Evolutionary conservation across 2,797 vertebrate genomes (phyloP), one percentile per base, ranked within the genome.

Genomic region (Clarias laeviceps): DNA sequence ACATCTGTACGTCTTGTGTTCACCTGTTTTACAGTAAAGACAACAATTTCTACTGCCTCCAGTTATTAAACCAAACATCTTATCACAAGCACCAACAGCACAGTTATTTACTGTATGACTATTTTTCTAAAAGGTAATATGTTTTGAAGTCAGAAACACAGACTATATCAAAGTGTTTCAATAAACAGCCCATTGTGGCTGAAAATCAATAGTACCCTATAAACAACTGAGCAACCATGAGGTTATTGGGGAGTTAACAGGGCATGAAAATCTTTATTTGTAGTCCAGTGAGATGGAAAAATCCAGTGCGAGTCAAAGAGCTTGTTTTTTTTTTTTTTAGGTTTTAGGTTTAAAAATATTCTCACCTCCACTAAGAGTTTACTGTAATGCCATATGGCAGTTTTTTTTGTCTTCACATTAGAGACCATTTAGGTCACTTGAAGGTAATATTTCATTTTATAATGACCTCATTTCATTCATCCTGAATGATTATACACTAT

Each of bases 61-160:
- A 80, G 85, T 69, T 85, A 86, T 89, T 88, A 84, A 83, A 59
- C 69, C 81, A 65, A 57, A 54, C 66, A 64, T 65, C 82, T 64
- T 72, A 57, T 66, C 77, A 87, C 56, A 37, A 81, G 87, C 72
- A 70, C 89, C 65, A 84, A 34, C 12, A 57, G 34, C 84, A 87
- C 84, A 88, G 76, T 87, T 61, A 34, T 89, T 91, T 88, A 91
- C 45, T 12, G 45, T 50, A 12, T 86, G 88, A 89, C 61, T 89
- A 87, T 92, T 92, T 93, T 93, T 94, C 92, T 92, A 87, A 92
- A 94, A 93, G 91, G 86, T 90, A 92, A 93, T 94, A 92, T 92
- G 66, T 87, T 92, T 85, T 90, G 81, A 90, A 91, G 88, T 91
- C 89, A 89, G 90, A 92, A 92, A 88, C 86, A 87, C 89, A 88